Evolutionary conservation across 2,888 invertebrate species (phyloP).

Genomic region (Synergus japonicus): DNA sequence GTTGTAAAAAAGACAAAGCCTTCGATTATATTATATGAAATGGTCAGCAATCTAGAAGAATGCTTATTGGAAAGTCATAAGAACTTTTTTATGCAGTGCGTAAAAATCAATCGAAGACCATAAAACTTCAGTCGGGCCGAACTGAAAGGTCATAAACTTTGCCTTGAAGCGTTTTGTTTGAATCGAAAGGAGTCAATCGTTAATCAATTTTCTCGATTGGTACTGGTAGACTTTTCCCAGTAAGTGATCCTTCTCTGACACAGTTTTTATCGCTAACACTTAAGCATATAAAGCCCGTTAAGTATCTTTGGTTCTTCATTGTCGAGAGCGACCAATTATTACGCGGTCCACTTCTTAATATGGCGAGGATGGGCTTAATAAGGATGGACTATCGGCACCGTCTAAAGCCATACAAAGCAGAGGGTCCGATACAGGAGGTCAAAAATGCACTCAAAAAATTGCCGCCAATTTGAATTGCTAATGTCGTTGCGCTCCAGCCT

Average conservation of each 20-base stretch:
- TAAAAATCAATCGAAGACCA: neutral
- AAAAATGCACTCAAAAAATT: slow-evolving; percentile 78
- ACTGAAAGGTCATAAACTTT: neutral
- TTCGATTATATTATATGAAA: too few species aligned
- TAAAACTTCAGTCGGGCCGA: neutral
- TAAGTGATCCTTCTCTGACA: neutral
- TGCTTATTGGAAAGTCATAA: neutral
- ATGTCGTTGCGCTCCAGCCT: slow-evolving; percentile 68
- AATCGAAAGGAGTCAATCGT: neutral
- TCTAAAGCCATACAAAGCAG: slow-evolving; percentile 64
- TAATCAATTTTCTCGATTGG: neutral
- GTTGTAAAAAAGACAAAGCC: slow-evolving; percentile 41
- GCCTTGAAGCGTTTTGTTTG: neutral
- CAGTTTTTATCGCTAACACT: neutral
- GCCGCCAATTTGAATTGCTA: slow-evolving; percentile 78
- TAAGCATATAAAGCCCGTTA: neutral
- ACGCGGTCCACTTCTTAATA: slow-evolving; percentile 70
- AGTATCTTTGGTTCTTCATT: slow-evolving; percentile 17
- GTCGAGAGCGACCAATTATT: slow-evolving; percentile 56
- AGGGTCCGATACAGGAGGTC: slow-evolving; percentile 76
- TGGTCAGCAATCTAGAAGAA: neutral
- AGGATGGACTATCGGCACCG: slow-evolving; percentile 74
- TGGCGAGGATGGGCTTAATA: slow-evolving; percentile 77
- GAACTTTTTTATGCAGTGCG: neutral
- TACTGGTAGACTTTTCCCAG: neutral